Conservation (phyloP, 2,113 vertebrate species). For the Hymenochirus boettgeri region DNA sequence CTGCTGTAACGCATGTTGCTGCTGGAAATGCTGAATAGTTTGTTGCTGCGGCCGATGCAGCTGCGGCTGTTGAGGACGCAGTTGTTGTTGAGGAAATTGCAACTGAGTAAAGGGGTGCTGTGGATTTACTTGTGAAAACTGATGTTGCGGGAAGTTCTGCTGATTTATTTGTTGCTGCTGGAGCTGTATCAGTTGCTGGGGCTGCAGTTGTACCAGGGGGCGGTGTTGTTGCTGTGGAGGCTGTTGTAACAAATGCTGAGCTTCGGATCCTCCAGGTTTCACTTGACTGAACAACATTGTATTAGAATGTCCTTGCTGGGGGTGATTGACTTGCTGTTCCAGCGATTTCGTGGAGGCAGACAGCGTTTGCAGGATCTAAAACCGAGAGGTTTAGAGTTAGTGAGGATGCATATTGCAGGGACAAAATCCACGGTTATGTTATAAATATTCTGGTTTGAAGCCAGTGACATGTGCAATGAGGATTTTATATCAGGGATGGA, state of each 20-base stretch:
- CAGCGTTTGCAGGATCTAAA: constrained; percentile 85
- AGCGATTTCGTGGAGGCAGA: constrained; percentile 80
- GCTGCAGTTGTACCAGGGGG: constrained; percentile 71
- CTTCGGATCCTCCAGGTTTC: constrained; percentile 66
- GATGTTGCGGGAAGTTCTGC: constrained; percentile 59
- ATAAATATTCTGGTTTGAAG: too few species aligned
- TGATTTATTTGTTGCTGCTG: constrained; percentile 60
- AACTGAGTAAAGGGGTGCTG: constrained; percentile 64
- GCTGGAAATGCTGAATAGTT: constrained; percentile 70
- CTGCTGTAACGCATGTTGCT: constrained; percentile 69
- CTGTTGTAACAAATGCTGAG: constrained; percentile 66
- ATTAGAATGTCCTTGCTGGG: constrained; percentile 68
- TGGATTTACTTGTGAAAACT: constrained; percentile 43
- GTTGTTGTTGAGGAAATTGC: constrained; percentile 58
- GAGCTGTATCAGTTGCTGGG: too few species aligned
- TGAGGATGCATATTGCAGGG: too few species aligned
- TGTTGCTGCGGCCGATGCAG: constrained; percentile 72
- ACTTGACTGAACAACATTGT: constrained; percentile 67
- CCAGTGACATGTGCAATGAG: too few species aligned
- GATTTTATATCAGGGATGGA: too few species aligned
- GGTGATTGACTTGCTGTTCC: constrained; percentile 77
- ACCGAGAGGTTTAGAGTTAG: too few species aligned
- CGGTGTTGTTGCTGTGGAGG: constrained; percentile 61
- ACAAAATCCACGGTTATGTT: too few species aligned
- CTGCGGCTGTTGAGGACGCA: constrained; percentile 57